Conservation (phyloP, 1,140 invertebrate species). For the Charaxes varanes region DNA sequence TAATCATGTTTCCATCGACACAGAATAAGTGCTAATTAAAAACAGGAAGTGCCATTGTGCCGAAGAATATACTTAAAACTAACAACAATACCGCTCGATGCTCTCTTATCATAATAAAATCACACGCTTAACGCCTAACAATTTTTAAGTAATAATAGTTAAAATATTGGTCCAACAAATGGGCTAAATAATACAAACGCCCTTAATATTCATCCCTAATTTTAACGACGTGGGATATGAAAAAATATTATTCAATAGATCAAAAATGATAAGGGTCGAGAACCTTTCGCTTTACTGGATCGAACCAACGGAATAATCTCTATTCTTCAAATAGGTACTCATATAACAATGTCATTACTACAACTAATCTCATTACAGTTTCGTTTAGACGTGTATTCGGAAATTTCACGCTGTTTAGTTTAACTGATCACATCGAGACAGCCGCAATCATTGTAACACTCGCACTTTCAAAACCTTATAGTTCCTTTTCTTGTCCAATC, state of each 20-base stretch:
- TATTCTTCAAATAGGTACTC: slow-evolving; percentile 62
- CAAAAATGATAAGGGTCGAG: slow-evolving; percentile 71
- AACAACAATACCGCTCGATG: slow-evolving; percentile 72
- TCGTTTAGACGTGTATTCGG: slow-evolving; percentile 57
- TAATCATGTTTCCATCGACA: slow-evolving; percentile 72
- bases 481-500: slow-evolving; percentile 37
- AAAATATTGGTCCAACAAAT: slow-evolving; percentile 75
- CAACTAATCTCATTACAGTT: slow-evolving; percentile 72
- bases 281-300: slow-evolving; percentile 59
- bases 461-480: slow-evolving; percentile 49
- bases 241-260: slow-evolving; percentile 74
- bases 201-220: slow-evolving; percentile 74
- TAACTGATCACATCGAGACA: slow-evolving; percentile 61
- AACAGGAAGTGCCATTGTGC: slow-evolving; percentile 73
- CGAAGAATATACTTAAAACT: slow-evolving; percentile 71
- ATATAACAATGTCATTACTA: slow-evolving; percentile 73
- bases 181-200: slow-evolving; percentile 74
- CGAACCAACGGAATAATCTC: slow-evolving; percentile 66
- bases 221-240: slow-evolving; percentile 72
- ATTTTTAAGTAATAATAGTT: slow-evolving; percentile 74
- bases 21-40: slow-evolving; percentile 74
- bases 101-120: slow-evolving; percentile 72
- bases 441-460: slow-evolving; percentile 48
- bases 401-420: slow-evolving; percentile 53
- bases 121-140: slow-evolving; percentile 73